Base-by-base conservation (phyloP, 2,797 vertebrate genomes). In the Rachycentron canadum region DNA sequence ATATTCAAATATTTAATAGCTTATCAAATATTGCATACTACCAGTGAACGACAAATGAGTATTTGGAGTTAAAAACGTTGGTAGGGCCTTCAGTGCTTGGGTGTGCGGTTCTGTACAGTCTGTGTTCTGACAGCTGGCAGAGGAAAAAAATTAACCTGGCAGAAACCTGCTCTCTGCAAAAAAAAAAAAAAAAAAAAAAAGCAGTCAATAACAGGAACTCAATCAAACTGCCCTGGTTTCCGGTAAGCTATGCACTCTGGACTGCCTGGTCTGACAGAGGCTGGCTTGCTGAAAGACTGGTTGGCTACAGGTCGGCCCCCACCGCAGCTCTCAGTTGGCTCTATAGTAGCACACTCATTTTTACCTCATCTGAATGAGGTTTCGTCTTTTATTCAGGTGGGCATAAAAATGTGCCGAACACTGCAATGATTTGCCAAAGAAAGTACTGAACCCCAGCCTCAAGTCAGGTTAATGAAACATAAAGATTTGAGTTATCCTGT, bases 181-280 rank as follows among this genome's bases (percentile, higher is more conserved):
- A 89, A 47, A 50, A 52, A 65, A 47, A 47, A 40, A 49, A 45
- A 47, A 28, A 38, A 19, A 58, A 40, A 82, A 91, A 90, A 94
- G 94, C 84, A 96, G 96, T 96, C 96, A 98, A 96, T 96, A 96
- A 96, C 96, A 97, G 97, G 96, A 98, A 97, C 95, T 97, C 92
- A 93, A 95, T 96, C 95, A 96, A 97, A 97, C 96, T 96, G 95
- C 92, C 84, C 95, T 89, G 94, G 94, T 96, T 97, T 96, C 96
- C 95, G 89, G 94, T 78, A 87, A 94, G 91, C 79, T 38, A 69
- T 12, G 90, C 93, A 89, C 89, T 93, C 91, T 94, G 92, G 88
- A 88, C 94, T 92, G 93, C 45, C 1, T 88, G 88, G 91, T 91
- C 83, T 93, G 91, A 92, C 74, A 83, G 88, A 92, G 89, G 88